Evolutionary conservation across 2,797 vertebrate species (phyloP).

Genomic region (Anomalospiza imberbis): DNA sequence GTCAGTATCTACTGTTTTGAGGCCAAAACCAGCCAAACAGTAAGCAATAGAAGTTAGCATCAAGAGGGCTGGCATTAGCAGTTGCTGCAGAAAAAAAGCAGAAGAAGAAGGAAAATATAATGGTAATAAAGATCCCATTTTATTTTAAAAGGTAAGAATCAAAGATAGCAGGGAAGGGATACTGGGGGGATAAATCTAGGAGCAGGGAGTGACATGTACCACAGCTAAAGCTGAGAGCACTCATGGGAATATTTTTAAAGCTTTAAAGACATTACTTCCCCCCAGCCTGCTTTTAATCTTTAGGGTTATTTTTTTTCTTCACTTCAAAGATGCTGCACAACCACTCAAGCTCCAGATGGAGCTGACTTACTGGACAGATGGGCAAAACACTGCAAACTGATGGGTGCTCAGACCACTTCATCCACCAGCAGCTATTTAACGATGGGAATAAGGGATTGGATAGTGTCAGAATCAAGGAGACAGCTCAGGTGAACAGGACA

Average conservation of each 20-base stretch:
- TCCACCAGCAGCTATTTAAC: neutral
- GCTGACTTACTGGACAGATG: neutral
- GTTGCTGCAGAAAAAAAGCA: neutral
- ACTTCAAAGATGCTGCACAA: neutral
- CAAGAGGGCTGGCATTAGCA: neutral
- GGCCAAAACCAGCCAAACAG: neutral
- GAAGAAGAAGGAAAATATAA: neutral
- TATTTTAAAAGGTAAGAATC: neutral
- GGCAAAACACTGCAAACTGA: neutral
- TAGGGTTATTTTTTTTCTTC: neutral
- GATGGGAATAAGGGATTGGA: neutral
- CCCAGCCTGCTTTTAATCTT: neutral
- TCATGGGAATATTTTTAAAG: neutral
- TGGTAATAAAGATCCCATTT: neutral
- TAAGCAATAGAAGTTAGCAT: neutral
- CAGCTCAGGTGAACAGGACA: neutral
- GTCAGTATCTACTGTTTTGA: neutral
- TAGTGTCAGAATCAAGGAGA: neutral
- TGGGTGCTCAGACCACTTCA: neutral
- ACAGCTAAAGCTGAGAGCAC: neutral
- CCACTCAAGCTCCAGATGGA: neutral
- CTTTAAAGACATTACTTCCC: neutral
- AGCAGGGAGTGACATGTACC: rapidly evolving
- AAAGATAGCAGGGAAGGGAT: neutral
- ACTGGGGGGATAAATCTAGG: neutral